Base-by-base conservation (phyloP, 2,113 vertebrate species). In the Microcebus ravelobensis region DNA sequence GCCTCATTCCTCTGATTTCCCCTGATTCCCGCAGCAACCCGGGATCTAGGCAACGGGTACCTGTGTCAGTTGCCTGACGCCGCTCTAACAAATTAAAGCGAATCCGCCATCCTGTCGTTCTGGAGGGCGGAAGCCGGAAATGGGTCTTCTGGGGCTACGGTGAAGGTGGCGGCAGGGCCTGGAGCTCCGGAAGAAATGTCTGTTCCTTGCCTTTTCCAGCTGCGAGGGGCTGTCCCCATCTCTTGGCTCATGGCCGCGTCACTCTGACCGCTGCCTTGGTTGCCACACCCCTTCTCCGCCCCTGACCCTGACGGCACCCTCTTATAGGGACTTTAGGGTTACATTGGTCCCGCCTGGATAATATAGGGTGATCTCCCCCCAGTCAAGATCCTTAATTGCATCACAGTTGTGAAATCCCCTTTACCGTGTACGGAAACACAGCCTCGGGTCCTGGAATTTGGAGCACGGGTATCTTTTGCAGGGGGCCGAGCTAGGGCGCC, bases 401-500 rank as follows among this genome's bases (percentile, higher is more conserved):
- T 20, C 31, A 20, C 25, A 4, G 18, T 71, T 11, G n/a, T 29
- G 12, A 7, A 85, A 31, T 3, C 50, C 34, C 34, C 27, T 36
- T 36, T 6, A 4, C 20, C 61, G 0, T 0, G 1, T 13, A 0
- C 50, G 25, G 17, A 21, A 9, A 29, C 25, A 15, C 11, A 25
- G 0, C 45, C 23, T 8, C 29, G 27, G 2, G n/a, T 8, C 42
- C 57, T 2, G 3, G 77, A 27, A 27, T 0, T 7, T 4, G 12
- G 39, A 25, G 29, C 21, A 1, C 0, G 27, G 15, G 4, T 5
- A 8, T 29, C 17, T 27, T 76, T 13, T 42, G 39, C 21, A 17
- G 36, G 8, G 4, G 45, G 15, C 3, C 20, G 17, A n/a, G 27
- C 20, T 5, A 25, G 14, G 8, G 27, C n/a, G 1, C 21, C 18